Evolutionary conservation across 1,140 invertebrate species (phyloP).

Genomic region (Nomia melanderi): DNA sequence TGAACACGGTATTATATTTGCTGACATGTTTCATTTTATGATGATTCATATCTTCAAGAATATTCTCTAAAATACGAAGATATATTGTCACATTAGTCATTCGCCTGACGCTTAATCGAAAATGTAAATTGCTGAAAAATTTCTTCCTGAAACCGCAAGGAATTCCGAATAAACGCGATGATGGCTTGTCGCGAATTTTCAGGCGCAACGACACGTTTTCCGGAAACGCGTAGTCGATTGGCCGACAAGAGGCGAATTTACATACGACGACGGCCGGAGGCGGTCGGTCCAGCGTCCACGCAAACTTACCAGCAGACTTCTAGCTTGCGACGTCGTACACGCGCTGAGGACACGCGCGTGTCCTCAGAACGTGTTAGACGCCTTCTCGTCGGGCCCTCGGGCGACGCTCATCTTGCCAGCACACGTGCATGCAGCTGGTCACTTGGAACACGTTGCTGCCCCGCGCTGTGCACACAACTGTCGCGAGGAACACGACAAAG

Average conservation of each 20-base stretch:
- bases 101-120: no score
- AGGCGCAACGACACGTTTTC: slow-evolving; percentile 27
- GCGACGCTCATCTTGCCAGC: slow-evolving; percentile 50
- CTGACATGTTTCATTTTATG: no score
- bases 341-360: slow-evolving; percentile 53
- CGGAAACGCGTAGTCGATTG: slow-evolving; percentile 43
- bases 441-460: slow-evolving; percentile 16
- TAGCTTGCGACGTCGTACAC: slow-evolving; percentile 59
- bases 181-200: slow-evolving; percentile 36
- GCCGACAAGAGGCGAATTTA: slow-evolving; percentile 45
- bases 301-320: slow-evolving; percentile 53
- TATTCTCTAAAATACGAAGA: no score
- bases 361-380: slow-evolving; percentile 55
- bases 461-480: slow-evolving; percentile 15
- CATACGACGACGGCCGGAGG: slow-evolving; percentile 52
- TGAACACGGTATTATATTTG: no score
- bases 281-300: slow-evolving; percentile 46
- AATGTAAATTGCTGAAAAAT: no score
- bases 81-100: no score
- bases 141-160: no score
- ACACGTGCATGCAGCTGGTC: slow-evolving; percentile 53
- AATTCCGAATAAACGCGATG: background rate
- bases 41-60: no score
- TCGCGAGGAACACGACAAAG: slow-evolving; percentile 1
- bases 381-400: slow-evolving; percentile 33